A percentile compares a stretch with the other conserved stretches of the same genome.
Conservation (phyloP, 1,140 invertebrate species). For the Drosophila malerkotliana region DNA sequence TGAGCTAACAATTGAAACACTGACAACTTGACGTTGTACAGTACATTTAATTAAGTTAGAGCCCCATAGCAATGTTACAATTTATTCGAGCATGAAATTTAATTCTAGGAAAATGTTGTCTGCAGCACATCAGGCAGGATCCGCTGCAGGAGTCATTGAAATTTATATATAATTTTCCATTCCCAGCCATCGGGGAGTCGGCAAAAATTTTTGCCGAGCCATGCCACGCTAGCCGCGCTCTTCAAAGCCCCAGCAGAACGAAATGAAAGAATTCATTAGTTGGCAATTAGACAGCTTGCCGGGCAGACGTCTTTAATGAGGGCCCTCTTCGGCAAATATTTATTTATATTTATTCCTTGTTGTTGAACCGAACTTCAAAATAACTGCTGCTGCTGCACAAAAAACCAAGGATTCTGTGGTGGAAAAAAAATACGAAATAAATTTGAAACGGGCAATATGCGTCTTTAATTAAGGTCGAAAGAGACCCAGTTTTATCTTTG, state of each 20-base stretch:
- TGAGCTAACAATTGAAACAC: constrained; percentile 19
- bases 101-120: constrained; percentile 16
- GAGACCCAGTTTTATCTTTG: constrained; percentile 20
- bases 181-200: background rate
- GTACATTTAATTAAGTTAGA: constrained; percentile 12
- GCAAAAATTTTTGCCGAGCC: constrained; percentile 12
- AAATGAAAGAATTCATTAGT: constrained; percentile 33
- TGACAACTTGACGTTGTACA: constrained; percentile 1
- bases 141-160: background rate
- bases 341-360: constrained; percentile 36
- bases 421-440: background rate
- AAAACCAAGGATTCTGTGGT: background rate
- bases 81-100: constrained; percentile 29
- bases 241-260: constrained; percentile 9
- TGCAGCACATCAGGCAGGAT: constrained; percentile 4
- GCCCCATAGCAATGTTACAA: constrained; percentile 6
- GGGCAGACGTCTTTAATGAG: constrained; percentile 30
- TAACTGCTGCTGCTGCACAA: constrained; percentile 1
- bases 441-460: constrained; percentile 59
- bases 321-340: constrained; percentile 52
- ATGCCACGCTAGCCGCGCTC: background rate
- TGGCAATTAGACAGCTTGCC: constrained; percentile 39
- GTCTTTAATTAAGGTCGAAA: constrained; percentile 76
- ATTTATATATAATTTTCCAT: constrained; percentile 1
- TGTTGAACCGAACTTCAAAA: constrained; percentile 7